These are phyloP conservation scores for Drosophila pseudotalamancana DNA, from an alignment of 2,888 invertebrate species.

Conservation along the genomic window DNA sequence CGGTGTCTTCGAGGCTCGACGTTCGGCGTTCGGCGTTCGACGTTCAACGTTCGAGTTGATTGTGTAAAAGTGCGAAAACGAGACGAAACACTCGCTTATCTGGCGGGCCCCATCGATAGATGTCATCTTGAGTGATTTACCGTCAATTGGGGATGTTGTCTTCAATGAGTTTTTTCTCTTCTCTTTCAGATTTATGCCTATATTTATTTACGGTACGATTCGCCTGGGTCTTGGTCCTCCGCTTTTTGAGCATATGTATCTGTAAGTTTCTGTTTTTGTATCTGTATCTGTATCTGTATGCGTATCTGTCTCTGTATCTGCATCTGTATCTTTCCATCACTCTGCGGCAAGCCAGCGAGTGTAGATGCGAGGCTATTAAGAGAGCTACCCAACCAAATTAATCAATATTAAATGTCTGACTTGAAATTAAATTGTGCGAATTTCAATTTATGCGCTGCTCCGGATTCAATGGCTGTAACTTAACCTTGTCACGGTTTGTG, in stretches of 20 bases:
- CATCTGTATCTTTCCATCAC: conserved; percentile 60
- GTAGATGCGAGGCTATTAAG: conserved; percentile 61
- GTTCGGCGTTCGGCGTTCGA: conserved; percentile 38
- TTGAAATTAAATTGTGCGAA: conserved; percentile 55
- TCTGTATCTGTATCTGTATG: conserved; percentile 13
- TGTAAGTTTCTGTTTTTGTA: conserved; percentile 21
- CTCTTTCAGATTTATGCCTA: conserved; percentile 72
- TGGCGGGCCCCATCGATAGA: conserved; percentile 79
- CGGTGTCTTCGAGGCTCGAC: conserved; percentile 48
- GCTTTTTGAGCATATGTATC: conserved; percentile 31
- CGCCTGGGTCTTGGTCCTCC: conserved; percentile 45
- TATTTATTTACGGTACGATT: conserved; percentile 75
- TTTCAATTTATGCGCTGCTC: conserved; percentile 47
- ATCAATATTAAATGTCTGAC: conserved; percentile 70
- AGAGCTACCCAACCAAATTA: conserved; percentile 50
- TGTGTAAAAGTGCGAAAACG: conserved; percentile 81
- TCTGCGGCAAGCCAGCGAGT: conserved; percentile 13
- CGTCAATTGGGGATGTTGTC: conserved; percentile 81
- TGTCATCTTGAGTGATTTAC: conserved; percentile 83
- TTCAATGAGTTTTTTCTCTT: conserved; percentile 66
- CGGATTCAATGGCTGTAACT: conserved; percentile 23
- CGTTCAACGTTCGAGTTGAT: conserved; percentile 62
- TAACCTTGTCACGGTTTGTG: conserved; percentile 19
- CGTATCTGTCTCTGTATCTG: conserved; percentile 15
- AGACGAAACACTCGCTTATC: conserved; percentile 80